These are phyloP conservation scores for Drosophila kuntzei DNA, from an alignment of 2,888 invertebrate species.

Conservation along the genomic window DNA sequence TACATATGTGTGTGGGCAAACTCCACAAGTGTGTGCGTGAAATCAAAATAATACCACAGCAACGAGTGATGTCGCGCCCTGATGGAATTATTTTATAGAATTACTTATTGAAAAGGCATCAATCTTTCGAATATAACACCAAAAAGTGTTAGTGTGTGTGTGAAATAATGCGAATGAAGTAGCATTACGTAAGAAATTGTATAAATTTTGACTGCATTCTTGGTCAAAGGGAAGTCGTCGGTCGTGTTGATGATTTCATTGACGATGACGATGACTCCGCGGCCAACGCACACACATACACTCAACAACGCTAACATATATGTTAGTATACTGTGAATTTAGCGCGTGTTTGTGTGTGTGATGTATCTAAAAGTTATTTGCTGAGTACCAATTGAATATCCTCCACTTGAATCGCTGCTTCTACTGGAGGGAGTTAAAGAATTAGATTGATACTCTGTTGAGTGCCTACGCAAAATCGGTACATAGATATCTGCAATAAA, in stretches of 20 bases:
- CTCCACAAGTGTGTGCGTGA: constrained; percentile 77
- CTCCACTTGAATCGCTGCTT: constrained; percentile 41
- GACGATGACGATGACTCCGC: constrained; percentile 66
- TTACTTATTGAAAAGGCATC: constrained; percentile 61
- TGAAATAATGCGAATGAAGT: constrained; percentile 63
- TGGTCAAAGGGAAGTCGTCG: constrained; percentile 50
- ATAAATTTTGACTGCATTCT: constrained; percentile 59
- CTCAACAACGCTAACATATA: constrained; percentile 20
- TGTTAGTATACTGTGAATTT: constrained; percentile 13
- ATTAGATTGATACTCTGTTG: no score
- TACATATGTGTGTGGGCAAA: constrained; percentile 44
- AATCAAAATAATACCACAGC: constrained; percentile 74
- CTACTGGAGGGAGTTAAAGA: constrained; percentile 34
- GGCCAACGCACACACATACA: constrained; percentile 36
- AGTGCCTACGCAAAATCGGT: no score
- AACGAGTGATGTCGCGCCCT: constrained; percentile 71
- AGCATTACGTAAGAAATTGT: constrained; percentile 78
- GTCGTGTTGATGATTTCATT: constrained; percentile 78
- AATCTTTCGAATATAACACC: constrained; percentile 40
- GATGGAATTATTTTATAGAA: constrained; percentile 82
- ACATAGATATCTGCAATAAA: no score
- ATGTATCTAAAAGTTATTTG: constrained; percentile 42
- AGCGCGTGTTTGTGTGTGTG: constrained; percentile 19
- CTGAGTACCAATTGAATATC: constrained; percentile 44
- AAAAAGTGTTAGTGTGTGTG: constrained; percentile 67